Percentiles rank a stretch among this genome's conserved stretches.
phyloP scores from a whole-genome alignment of 2,888 invertebrate genomes.

The Thereva unica region DNA sequence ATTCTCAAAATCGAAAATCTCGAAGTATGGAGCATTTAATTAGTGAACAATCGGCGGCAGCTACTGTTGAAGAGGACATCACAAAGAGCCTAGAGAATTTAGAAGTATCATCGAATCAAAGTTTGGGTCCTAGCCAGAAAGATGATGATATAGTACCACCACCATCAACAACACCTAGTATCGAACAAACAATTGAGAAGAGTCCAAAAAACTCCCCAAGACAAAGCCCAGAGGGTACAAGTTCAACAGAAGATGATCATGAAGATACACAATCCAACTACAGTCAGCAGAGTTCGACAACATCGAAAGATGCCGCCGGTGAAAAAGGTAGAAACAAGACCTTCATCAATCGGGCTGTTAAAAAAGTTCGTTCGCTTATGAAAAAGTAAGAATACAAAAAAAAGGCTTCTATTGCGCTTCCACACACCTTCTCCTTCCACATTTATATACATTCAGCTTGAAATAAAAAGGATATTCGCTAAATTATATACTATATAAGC shows the following conservation, averaged over 20 bases:
- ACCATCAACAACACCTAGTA: slow-evolving; percentile 1
- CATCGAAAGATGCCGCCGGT: slow-evolving; percentile 44
- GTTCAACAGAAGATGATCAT: slow-evolving; percentile 56
- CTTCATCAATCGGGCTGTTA: slow-evolving; percentile 84
- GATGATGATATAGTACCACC: background rate
- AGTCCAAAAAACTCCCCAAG: slow-evolving; percentile 40
- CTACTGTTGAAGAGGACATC: slow-evolving; percentile 53
- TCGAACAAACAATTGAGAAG: slow-evolving; percentile 3
- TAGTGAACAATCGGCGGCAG: slow-evolving; percentile 55
- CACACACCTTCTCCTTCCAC: background rate
- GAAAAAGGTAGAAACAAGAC: slow-evolving; percentile 71
- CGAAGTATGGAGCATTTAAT: slow-evolving; percentile 68
- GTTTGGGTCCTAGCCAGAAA: background rate
- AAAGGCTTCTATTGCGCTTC: slow-evolving; percentile 6
- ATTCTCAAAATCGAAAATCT: slow-evolving; percentile 60
- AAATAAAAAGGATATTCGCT: slow-evolving; percentile 23
- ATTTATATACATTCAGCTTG: slow-evolving; percentile 6
- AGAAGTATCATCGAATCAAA: slow-evolving; percentile 38
- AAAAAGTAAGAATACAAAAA: slow-evolving; percentile 57
- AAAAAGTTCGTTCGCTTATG: slow-evolving; percentile 79
- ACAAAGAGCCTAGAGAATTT: slow-evolving; percentile 57
- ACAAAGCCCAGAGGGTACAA: slow-evolving; percentile 57
- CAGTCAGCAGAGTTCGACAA: slow-evolving; percentile 43
- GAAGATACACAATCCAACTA: slow-evolving; percentile 51
- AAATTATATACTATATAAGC: background rate